These are phyloP conservation scores for Discoglossus pictus DNA, from an alignment of 2,797 vertebrate genomes.

Conservation along the genomic window DNA sequence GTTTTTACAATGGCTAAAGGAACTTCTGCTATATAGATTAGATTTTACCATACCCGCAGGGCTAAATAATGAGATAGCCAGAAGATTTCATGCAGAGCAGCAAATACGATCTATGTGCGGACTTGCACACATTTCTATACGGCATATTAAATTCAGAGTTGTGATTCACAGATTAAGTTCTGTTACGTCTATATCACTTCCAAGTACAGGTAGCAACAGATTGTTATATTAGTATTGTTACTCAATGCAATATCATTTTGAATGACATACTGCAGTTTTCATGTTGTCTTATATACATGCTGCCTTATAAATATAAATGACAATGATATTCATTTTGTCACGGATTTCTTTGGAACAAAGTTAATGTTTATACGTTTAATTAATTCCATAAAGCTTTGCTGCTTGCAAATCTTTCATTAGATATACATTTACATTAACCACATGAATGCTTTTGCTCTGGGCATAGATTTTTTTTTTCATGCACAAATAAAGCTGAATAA, in stretches of 20 bases:
- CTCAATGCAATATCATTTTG: no score
- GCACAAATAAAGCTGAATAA: constrained; percentile 56
- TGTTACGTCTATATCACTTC: no score
- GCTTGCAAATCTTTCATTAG: constrained; percentile 32
- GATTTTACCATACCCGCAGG: no score
- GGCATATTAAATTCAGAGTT: no score
- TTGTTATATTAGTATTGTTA: no score
- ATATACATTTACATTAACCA: constrained; percentile 30
- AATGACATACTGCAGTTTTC: no score
- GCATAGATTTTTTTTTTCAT: constrained; percentile 15
- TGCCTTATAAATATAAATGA: constrained; percentile 37
- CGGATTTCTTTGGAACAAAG: constrained; percentile 25
- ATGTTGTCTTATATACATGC: no score
- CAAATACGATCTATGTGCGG: background rate
- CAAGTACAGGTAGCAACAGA: no score
- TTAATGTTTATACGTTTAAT: constrained; percentile 35
- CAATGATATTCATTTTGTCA: constrained; percentile 38
- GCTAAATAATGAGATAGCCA: background rate
- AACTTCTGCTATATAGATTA: constrained; percentile 7
- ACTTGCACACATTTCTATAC: background rate
- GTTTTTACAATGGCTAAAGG: constrained; percentile 35
- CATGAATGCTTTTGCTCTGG: constrained; percentile 36
- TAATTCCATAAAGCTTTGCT: constrained; percentile 17
- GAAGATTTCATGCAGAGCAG: background rate
- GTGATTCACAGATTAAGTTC: no score